Evolutionary conservation across 2,797 vertebrate genomes (phyloP).

Genomic region (Delichon dasypus): DNA sequence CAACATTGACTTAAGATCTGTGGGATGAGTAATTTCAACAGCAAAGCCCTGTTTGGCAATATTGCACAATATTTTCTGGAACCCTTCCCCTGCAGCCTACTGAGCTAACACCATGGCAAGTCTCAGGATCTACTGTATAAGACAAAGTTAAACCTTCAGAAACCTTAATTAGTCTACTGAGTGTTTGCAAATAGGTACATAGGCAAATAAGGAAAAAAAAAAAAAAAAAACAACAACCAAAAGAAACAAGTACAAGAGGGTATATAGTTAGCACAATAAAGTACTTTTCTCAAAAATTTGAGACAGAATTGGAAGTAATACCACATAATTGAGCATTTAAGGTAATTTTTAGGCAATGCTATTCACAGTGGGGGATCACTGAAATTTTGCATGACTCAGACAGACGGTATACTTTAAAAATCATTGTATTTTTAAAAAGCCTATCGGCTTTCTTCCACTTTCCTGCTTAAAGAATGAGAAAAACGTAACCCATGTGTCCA

Average conservation of each 20-base stretch:
- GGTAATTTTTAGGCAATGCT: background rate
- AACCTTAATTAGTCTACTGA: background rate
- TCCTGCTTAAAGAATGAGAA: conserved; percentile 43
- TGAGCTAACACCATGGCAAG: background rate
- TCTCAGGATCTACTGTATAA: background rate
- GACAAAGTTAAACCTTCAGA: background rate
- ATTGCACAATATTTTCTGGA: background rate
- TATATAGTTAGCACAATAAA: background rate
- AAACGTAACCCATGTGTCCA: background rate
- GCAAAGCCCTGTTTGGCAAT: background rate
- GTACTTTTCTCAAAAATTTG: background rate
- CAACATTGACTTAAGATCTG: background rate
- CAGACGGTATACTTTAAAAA: conserved; percentile 28
- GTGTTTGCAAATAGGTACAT: background rate
- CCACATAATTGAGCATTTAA: background rate
- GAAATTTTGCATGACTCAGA: conserved; percentile 29
- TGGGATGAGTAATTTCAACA: background rate
- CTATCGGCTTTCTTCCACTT: conserved; percentile 35
- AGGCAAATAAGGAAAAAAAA: background rate
- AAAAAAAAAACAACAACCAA: too few species aligned
- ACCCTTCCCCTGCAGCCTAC: background rate
- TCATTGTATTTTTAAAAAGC: conserved; percentile 8
- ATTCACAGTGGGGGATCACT: conserved; percentile 5
- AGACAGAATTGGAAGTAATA: background rate
- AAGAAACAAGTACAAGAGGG: background rate